These are phyloP conservation scores for Drosophila suboccidentalis DNA, from an alignment of 2,888 invertebrate species.

Conservation along the genomic window DNA sequence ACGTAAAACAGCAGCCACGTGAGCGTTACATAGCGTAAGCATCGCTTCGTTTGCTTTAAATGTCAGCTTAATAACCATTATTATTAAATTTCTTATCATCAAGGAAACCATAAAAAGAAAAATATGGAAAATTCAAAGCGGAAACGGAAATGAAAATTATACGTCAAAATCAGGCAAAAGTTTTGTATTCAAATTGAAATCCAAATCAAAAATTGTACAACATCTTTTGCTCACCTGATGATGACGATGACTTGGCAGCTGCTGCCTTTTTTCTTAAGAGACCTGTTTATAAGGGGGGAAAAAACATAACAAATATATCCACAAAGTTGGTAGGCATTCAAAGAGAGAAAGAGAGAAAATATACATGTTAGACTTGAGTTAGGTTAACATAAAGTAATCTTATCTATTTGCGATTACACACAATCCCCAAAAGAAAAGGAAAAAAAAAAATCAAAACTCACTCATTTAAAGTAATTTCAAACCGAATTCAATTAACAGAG, in stretches of 20 bases:
- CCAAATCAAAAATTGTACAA: conserved; percentile 22
- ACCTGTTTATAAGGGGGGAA: conserved; percentile 67
- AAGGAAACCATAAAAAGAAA: conserved; percentile 17
- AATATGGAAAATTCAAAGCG: conserved; percentile 21
- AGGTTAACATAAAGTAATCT: neutral
- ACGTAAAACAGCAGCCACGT: conserved; percentile 74
- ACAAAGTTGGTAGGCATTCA: conserved; percentile 47
- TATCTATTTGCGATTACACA: neutral
- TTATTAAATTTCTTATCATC: conserved; percentile 36
- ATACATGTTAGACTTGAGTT: conserved; percentile 10
- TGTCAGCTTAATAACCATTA: conserved; percentile 64
- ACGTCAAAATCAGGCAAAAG: conserved; percentile 27
- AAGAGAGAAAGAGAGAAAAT: conserved; percentile 12
- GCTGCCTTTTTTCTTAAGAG: conserved; percentile 84
- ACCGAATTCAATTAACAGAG: conserved; percentile 12
- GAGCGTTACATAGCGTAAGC: conserved; percentile 65
- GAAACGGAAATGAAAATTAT: conserved; percentile 21
- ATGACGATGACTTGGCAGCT: conserved; percentile 50
- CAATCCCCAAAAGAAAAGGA: neutral
- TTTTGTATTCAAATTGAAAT: conserved; percentile 8
- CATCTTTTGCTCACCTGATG: conserved; percentile 33
- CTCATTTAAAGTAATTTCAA: conserved; percentile 15
- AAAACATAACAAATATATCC: conserved; percentile 29
- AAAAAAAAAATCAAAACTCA: neutral
- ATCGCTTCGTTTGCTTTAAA: conserved; percentile 75